These are phyloP conservation scores for Neosalanx taihuensis DNA, from an alignment of 2,797 vertebrate species.

Conservation along the genomic window DNA sequence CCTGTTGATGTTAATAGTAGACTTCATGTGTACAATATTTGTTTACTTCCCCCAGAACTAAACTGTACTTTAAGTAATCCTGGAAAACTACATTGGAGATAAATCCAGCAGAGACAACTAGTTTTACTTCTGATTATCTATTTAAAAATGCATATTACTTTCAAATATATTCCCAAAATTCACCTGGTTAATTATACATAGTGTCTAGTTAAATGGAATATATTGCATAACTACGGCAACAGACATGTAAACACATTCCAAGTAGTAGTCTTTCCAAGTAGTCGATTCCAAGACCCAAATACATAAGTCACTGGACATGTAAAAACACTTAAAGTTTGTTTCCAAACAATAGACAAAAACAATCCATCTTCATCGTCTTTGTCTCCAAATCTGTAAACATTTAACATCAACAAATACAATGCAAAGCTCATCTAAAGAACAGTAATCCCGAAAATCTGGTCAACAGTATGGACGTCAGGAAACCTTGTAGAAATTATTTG, in stretches of 20 bases:
- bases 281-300: neutral
- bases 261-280: neutral
- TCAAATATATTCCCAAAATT: too few species aligned
- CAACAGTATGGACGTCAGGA: neutral
- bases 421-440: neutral
- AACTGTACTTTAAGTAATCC: neutral
- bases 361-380: neutral
- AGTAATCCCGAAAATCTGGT: neutral
- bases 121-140: neutral
- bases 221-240: neutral
- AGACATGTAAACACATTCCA: neutral
- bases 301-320: constrained; percentile 9
- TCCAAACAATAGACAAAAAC: neutral
- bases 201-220: neutral
- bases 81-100: too few species aligned
- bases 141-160: neutral
- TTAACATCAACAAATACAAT: neutral
- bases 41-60: neutral
- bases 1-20: constrained; percentile 52
- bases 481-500: constrained; percentile 14
- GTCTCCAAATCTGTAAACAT: neutral
- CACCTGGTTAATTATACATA: neutral
- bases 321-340: constrained; percentile 5
- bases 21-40: neutral
- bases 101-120: too few species aligned